A percentile compares a stretch with the other conserved stretches of the same genome.
These are phyloP conservation scores for Bombycilla garrulus DNA, from an alignment of 2,113 vertebrate species.

Conservation along the genomic window DNA sequence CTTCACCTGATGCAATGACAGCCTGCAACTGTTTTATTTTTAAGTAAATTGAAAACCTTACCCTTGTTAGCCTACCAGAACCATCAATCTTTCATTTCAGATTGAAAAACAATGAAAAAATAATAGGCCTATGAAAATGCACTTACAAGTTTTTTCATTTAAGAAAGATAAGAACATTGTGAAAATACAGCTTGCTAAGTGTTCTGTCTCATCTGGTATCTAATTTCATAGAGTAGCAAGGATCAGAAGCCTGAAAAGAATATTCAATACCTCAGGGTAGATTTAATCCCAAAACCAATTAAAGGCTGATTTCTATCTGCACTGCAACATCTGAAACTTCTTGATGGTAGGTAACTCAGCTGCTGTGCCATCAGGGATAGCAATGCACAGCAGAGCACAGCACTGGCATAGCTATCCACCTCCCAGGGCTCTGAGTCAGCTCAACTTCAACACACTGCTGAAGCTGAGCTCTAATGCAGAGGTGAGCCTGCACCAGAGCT, in stretches of 20 bases:
- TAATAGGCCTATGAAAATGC: not conserved
- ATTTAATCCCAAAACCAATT: constrained; percentile 44
- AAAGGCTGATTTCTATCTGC: constrained; percentile 24
- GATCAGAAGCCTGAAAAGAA: constrained; percentile 19
- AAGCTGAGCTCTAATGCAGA: not conserved
- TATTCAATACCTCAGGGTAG: constrained; percentile 2
- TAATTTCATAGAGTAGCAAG: constrained; percentile 11
- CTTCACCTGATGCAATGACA: not conserved
- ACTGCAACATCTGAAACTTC: constrained; percentile 12
- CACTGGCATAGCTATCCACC: not conserved
- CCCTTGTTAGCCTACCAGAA: not conserved
- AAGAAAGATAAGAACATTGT: not conserved
- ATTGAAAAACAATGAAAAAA: not conserved
- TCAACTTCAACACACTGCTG: not conserved
- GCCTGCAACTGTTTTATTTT: not conserved
- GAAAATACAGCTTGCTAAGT: constrained; percentile 9
- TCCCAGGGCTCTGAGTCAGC: not conserved
- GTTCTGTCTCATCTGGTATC: not conserved
- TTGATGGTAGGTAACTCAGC: not conserved
- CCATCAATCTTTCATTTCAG: not conserved
- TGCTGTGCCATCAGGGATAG: not conserved
- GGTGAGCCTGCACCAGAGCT: not conserved
- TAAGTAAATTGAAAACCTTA: not conserved
- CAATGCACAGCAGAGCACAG: not conserved
- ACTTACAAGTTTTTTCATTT: not conserved